Base-by-base conservation (phyloP, 2,113 vertebrate genomes). In the Meleagris gallopavo region DNA sequence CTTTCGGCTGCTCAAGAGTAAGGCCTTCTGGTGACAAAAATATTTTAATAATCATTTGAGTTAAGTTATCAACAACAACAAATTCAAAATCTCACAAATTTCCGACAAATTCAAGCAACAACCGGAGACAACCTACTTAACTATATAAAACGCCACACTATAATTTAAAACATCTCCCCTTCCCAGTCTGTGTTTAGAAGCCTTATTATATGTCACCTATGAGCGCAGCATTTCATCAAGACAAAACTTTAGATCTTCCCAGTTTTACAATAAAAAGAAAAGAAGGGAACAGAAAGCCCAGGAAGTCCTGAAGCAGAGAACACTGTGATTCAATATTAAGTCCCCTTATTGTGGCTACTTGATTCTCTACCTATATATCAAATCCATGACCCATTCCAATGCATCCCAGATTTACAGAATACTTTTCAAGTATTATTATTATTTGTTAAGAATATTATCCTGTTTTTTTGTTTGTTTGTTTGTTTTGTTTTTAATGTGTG, bases 191-290 rank as follows among this genome's bases (percentile, higher is more conserved):
- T 41, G 15, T 27, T 88, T 83, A 41, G 11, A 60, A 71, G 21
- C 38, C 32, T 62, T 64, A 45, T 71, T 78, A 55, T 16, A 80
- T 20, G 29, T 92, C 77, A 83, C 43, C 70, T 83, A 40, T 0
- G 0, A 71, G 6, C 0, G 0, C 50, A 70, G 36, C 27, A 29
- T 54, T 55, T 57, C 25, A 25, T 22, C 58, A 88, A 80, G 38
- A 45, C 0, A 0, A 87, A 86, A 74, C 22, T 77, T 80, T 2
- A 1, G 4, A 57, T 66, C 70, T 89, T 80, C 18, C 25, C n/a
- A 1, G 1, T 24, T 80, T 79, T 41, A 69, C 6, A 48, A 85
- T 40, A 69, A 86, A 52, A 71, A 57, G 69, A 3, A 74, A 92
- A 88, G 46, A 20, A 81, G n/a, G 78, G 15, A 9, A 64, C 21